Evolutionary conservation across 2,888 invertebrate species (phyloP), one percentile per base, ranked within the genome.

Genomic region (Poecilus cupreus): DNA sequence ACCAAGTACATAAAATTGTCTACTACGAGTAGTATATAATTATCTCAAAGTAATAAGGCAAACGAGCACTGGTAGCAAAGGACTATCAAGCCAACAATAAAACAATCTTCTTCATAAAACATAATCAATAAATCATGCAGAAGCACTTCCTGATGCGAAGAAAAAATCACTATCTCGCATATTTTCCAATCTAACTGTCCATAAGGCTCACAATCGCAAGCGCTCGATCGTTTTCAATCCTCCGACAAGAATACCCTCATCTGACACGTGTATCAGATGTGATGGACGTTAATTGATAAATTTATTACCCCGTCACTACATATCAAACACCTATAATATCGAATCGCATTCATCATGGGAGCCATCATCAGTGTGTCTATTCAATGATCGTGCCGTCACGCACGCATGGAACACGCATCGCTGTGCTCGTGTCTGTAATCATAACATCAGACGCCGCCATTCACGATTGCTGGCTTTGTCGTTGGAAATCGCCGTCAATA

Each of bases 251-350:
- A 60, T 60, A 8, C 60, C 75, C 75, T 32, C 75, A 75, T 75
- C 75, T 75, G 75, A 75, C 75, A 60, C 57, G 60, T 77, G 57
- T 77, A 77, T 77, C 78, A 46, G 32, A 64, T 46, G 43, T 78
- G 78, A 78, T 78, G 24, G 64, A 78, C 60, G 46, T 78, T 78
- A 78, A 78, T 78, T 78, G 64, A 78, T 78, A 78, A 64, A 78
- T 78, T 78, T 78, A 78, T 64, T 64, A 78, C 64, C 78, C 75
- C 46, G 64, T 78, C 78, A 78, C 60, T 43, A 22, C 60, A 60
- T 24, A 39, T 43, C 57, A 60, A 77, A 77, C 77, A 77, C 57
- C 77, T 77, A 78, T 78, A 78, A 78, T 78, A 77, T 77, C 77
- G 39, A 5, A 77, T 43, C 24, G 60, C 64, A 78, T 64, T 78